phyloP scores from a whole-genome alignment of 2,888 invertebrate species.

The Cacoxenus indagator region DNA sequence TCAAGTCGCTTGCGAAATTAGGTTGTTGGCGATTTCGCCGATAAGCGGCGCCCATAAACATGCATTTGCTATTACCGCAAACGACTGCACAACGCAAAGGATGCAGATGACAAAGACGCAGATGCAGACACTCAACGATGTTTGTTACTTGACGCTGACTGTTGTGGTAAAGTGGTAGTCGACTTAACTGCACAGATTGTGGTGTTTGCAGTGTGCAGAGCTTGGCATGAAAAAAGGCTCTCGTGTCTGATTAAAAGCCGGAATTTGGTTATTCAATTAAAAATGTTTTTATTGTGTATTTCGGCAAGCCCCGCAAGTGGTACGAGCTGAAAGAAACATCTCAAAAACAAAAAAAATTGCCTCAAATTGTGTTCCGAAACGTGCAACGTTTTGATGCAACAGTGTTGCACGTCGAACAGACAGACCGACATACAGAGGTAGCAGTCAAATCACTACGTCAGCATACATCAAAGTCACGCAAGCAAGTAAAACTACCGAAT shows the following conservation, averaged over 20 bases:
- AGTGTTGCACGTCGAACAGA: constrained; percentile 6
- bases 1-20: constrained; percentile 22
- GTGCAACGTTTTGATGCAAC: too few species aligned
- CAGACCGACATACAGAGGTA: not conserved
- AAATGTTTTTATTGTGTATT: constrained; percentile 7
- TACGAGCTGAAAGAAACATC: not conserved
- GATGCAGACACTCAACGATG: too few species aligned
- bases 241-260: constrained; percentile 41
- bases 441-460: not conserved
- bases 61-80: constrained; percentile 58
- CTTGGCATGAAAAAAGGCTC: constrained; percentile 20
- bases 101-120: not conserved
- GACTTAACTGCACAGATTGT: too few species aligned
- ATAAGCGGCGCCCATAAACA: constrained; percentile 47
- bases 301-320: not conserved
- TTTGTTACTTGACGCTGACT: not conserved
- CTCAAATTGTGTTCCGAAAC: not conserved
- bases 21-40: constrained; percentile 22
- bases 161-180: too few species aligned
- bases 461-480: constrained; percentile 27
- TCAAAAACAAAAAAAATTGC: not conserved
- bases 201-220: too few species aligned
- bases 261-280: constrained; percentile 49
- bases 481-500: not conserved
- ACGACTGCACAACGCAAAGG: not conserved